phyloP scores from a whole-genome alignment of 53 echinoderm and acorn worm genomes.

The Astropecten irregularis region DNA sequence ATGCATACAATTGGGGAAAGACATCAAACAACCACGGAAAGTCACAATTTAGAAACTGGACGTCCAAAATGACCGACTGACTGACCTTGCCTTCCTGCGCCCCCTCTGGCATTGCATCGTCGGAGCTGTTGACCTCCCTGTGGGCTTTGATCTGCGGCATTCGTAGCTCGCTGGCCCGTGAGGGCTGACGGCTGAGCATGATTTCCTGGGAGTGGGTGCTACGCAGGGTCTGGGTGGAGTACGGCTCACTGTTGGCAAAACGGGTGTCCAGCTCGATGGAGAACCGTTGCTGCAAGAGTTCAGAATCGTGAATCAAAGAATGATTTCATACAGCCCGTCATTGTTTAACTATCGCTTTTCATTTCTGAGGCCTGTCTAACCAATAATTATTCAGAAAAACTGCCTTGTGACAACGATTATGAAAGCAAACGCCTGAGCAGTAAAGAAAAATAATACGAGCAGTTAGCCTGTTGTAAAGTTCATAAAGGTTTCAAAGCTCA shows the following conservation, averaged over 20 bases:
- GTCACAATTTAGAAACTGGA: too few relatives aligned
- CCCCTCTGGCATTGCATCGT: conserved; percentile 56
- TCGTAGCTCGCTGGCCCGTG: conserved; percentile 55
- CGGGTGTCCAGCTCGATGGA: conserved; percentile 18
- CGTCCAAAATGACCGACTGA: too few relatives aligned
- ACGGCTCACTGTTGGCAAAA: conserved; percentile 45
- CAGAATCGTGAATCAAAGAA: not conserved
- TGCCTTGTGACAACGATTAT: too few relatives aligned
- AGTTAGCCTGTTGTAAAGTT: too few relatives aligned
- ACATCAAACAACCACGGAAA: too few relatives aligned
- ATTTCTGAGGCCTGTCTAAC: too few relatives aligned
- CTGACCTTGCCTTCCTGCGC: conserved; percentile 51
- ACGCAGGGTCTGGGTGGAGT: conserved; percentile 68
- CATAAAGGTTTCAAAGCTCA: too few relatives aligned
- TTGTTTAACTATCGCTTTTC: too few relatives aligned
- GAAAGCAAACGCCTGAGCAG: too few relatives aligned
- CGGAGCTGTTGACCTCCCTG: conserved; percentile 57
- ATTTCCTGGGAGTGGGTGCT: conserved; percentile 98
- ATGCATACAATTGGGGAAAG: too few relatives aligned
- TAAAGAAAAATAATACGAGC: too few relatives aligned
- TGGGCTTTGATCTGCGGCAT: conserved; percentile 67
- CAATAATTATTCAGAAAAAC: too few relatives aligned
- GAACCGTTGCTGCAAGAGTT: conserved; percentile 32
- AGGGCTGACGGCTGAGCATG: conserved; percentile 74
- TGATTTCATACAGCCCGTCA: not conserved